phyloP scores from a whole-genome alignment of 2,113 vertebrate genomes.

The Oryzias melastigma region DNA sequence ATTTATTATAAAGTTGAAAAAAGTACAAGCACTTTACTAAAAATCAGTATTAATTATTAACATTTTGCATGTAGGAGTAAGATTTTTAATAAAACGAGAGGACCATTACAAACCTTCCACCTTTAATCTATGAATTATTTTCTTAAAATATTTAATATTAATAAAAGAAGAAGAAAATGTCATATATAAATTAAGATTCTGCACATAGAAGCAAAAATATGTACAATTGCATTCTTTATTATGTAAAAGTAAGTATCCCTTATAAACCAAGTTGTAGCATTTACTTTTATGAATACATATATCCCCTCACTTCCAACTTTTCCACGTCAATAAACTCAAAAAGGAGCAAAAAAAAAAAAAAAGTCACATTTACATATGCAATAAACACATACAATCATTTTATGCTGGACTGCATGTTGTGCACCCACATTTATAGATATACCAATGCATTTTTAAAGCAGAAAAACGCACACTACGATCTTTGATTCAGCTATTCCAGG shows the following conservation, averaged over 20 bases:
- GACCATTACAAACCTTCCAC: conserved; percentile 1
- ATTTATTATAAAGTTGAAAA: conserved; percentile 23
- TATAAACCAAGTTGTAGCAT: not conserved
- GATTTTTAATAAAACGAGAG: conserved; percentile 8
- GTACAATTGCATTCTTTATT: no score
- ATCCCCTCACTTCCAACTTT: not conserved
- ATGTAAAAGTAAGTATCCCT: no score
- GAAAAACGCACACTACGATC: conserved; percentile 45
- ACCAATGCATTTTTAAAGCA: conserved; percentile 64
- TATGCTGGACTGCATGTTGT: conserved; percentile 61
- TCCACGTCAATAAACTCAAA: conserved; percentile 11
- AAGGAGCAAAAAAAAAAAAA: conserved; percentile 40
- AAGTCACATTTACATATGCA: conserved; percentile 67
- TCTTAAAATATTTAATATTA: not conserved
- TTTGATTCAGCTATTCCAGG: conserved; percentile 27
- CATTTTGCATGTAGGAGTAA: conserved; percentile 34
- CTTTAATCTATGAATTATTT: conserved; percentile 17
- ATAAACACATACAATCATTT: conserved; percentile 70
- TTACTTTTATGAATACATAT: not conserved
- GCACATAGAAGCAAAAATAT: no score
- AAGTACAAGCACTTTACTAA: conserved; percentile 64
- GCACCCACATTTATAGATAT: conserved; percentile 69
- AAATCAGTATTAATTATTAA: conserved; percentile 38
- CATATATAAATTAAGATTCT: no score
- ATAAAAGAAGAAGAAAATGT: no score